phyloP scores from a whole-genome alignment of 2,113 vertebrate species.

The Helogale parvula region DNA sequence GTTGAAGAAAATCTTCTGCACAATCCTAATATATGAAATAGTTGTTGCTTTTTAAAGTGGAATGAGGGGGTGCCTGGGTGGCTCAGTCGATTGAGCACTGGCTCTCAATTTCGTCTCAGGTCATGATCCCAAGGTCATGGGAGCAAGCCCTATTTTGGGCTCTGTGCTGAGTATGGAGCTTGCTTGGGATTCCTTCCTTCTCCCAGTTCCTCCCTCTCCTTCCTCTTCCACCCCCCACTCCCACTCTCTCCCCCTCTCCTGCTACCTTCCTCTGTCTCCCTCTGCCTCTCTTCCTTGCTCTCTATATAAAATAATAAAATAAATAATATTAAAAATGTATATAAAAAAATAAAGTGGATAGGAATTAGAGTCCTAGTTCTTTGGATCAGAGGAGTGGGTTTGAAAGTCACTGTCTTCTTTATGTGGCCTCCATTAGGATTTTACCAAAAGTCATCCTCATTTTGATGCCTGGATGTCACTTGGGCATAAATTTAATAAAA shows the following conservation, averaged over 20 bases:
- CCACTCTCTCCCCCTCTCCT: no score
- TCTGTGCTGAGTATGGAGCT: no score
- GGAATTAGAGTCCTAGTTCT: neutral
- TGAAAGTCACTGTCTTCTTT: neutral
- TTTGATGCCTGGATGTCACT: neutral
- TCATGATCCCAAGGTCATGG: no score
- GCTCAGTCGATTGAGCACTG: no score
- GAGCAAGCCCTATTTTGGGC: no score
- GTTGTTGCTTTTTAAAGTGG: neutral
- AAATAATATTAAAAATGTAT: no score
- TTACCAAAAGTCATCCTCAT: neutral
- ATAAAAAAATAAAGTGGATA: neutral
- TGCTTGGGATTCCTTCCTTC: no score
- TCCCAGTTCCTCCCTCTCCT: no score
- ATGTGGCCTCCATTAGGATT: neutral
- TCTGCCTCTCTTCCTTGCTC: no score
- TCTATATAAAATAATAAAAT: no score
- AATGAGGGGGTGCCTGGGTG: neutral
- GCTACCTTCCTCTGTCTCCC: no score
- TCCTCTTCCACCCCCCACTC: rapidly evolving
- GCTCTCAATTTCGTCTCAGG: no score
- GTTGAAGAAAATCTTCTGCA: neutral
- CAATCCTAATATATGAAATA: neutral
- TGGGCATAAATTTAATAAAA: neutral
- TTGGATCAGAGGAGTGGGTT: neutral